A percentile compares a stretch with the other conserved stretches of the same genome.
Conservation (phyloP, 2,888 invertebrate genomes). For the Anthophora plumipes region DNA sequence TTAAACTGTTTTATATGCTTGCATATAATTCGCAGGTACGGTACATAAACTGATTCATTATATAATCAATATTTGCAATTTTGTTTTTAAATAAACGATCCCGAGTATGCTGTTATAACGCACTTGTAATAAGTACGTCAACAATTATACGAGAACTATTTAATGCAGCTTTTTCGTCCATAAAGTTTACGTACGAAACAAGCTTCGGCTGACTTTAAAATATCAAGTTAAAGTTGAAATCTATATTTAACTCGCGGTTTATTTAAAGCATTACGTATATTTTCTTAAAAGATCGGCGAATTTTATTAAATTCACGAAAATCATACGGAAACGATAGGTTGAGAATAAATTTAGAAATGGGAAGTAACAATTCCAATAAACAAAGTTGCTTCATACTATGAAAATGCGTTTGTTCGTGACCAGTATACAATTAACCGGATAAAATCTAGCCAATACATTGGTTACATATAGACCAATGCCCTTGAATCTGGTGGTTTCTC, state of each 20-base stretch:
- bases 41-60: not conserved
- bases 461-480: constrained; percentile 1
- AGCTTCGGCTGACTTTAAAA: constrained; percentile 41
- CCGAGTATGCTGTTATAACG: not conserved
- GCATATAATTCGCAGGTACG: not conserved
- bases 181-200: constrained; percentile 29
- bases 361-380: not conserved
- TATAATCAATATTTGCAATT: not conserved
- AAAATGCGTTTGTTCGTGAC: not conserved
- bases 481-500: constrained; percentile 15
- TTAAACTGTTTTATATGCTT: not conserved
- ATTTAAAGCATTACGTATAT: constrained; percentile 46
- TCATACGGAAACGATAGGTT: not conserved
- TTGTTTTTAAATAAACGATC: not conserved
- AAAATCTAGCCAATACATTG: not conserved
- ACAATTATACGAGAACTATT: not conserved
- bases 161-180: constrained; percentile 1
- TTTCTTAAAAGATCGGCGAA: constrained; percentile 17
- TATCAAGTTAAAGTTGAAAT: constrained; percentile 40
- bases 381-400: not conserved
- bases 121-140: not conserved
- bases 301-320: constrained; percentile 21
- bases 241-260: constrained; percentile 42
- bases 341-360: not conserved
- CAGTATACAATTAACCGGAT: not conserved